Conservation (phyloP, 2,888 invertebrate genomes). For the Creontiades dilutus region DNA sequence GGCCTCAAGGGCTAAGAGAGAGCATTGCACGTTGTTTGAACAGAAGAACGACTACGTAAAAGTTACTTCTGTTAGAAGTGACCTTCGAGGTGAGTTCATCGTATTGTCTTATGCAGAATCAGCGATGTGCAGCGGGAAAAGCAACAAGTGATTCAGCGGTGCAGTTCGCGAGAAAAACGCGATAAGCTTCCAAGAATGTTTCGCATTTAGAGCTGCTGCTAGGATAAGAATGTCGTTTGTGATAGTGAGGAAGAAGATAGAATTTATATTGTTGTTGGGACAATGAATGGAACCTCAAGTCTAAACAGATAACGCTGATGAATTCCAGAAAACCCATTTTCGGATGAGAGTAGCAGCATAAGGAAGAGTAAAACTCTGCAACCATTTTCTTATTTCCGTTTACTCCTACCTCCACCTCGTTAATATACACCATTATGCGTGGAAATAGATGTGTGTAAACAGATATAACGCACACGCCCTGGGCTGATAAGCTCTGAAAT, state of each 20-base stretch:
- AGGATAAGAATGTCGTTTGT: neutral
- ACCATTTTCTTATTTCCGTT: too few relatives aligned
- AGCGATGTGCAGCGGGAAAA: neutral
- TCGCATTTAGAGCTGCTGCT: neutral
- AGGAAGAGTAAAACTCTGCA: too few relatives aligned
- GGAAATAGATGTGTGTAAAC: too few relatives aligned
- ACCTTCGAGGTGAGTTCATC: constrained; percentile 12
- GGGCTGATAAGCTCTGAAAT: too few relatives aligned
- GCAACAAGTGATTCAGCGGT: constrained; percentile 5
- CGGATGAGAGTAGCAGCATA: too few relatives aligned
- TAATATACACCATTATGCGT: too few relatives aligned
- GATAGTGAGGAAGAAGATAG: neutral
- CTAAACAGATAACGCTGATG: too few relatives aligned
- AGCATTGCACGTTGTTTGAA: neutral
- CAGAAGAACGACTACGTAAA: too few relatives aligned
- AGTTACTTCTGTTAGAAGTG: neutral
- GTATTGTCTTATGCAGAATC: neutral
- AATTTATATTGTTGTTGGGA: neutral
- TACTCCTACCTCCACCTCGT: too few relatives aligned
- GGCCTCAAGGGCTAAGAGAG: neutral
- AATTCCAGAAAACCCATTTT: too few relatives aligned
- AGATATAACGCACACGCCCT: too few relatives aligned
- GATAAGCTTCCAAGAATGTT: constrained; percentile 5
- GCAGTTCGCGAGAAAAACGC: constrained; percentile 6
- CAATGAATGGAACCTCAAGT: neutral